These are phyloP conservation scores for Trichogramma evanescens DNA, from an alignment of 2,888 invertebrate species.

Conservation along the genomic window DNA sequence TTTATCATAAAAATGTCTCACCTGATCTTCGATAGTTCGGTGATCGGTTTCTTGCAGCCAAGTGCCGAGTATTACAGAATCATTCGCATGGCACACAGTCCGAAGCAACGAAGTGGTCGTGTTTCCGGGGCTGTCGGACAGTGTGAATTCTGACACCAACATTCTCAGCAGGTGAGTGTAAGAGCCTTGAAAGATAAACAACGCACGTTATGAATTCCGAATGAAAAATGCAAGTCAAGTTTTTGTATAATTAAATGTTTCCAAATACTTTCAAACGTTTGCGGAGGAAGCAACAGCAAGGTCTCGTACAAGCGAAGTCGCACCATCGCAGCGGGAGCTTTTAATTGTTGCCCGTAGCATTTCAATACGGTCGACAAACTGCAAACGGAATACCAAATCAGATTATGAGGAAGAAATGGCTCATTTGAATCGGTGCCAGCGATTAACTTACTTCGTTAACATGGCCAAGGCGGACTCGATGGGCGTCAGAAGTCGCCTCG, in stretches of 20 bases:
- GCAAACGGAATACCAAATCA: slow-evolving; percentile 29
- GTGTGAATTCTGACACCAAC: slow-evolving; percentile 89
- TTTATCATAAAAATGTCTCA: slow-evolving; percentile 43
- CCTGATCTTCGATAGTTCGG: slow-evolving; percentile 94
- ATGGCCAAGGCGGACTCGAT: slow-evolving; percentile 94
- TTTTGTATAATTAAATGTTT: neutral
- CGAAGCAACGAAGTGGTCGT: slow-evolving; percentile 80
- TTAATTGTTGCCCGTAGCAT: slow-evolving; percentile 83
- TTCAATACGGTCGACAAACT: slow-evolving; percentile 80
- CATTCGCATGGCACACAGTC: slow-evolving; percentile 79
- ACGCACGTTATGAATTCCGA: neutral
- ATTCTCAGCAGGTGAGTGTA: slow-evolving; percentile 84
- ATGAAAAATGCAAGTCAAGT: neutral
- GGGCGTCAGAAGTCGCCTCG: slow-evolving; percentile 78
- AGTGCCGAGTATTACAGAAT: slow-evolving; percentile 86
- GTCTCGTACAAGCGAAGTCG: slow-evolving; percentile 89
- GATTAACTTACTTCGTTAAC: slow-evolving; percentile 69
- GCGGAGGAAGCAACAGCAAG: slow-evolving; percentile 67
- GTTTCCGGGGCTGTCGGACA: slow-evolving; percentile 88
- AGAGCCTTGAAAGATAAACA: slow-evolving; percentile 49
- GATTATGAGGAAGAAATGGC: neutral
- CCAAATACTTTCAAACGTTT: slow-evolving; percentile 66
- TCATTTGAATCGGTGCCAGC: neutral
- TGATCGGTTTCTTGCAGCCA: slow-evolving; percentile 97
- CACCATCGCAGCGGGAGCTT: slow-evolving; percentile 90